Base-by-base conservation (phyloP, 2,888 invertebrate genomes). In the Mesorhabditis spiculigera region DNA sequence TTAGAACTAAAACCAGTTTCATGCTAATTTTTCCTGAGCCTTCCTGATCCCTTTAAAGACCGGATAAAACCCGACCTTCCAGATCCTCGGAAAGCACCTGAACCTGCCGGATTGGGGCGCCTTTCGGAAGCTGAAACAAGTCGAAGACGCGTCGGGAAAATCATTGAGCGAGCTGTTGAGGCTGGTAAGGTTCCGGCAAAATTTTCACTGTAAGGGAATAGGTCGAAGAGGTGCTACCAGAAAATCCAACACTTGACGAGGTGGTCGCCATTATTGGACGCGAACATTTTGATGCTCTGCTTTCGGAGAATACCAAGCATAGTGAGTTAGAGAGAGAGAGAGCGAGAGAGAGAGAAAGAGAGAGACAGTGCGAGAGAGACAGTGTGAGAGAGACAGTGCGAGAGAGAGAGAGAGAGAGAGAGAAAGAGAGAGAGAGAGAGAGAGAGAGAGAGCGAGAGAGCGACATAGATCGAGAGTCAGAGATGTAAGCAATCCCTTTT, bases 231-330 rank as follows among this genome's bases (percentile, higher is more conserved):
- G 8, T 65, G 0, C 68, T 78, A 4, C 80, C 80, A 3, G 73
- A 73, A 41, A 67, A 70, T 43, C 45, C 69, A 8, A 75, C 62
- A 3, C 68, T 58, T 41, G 63, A 71, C 4, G 71, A 76, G 45
- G 71, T 75, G 4, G 63, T 71, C 10, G 58, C 69, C 4, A 28
- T 73, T 67, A 68, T 78, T 16, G 77, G 75, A 68, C 63, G 63
- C 6, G 75, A 78, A 3, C 70, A 67, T 10, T 43, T 77, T 41
- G 71, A 71, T 8, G 68, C 72, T 41, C 75, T 77, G 66, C 67
- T 78, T 10, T 72, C 72, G 0, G 70, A 72, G 13, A 78, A 78
- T 65, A 78, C 78, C 2, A 63, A 70, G 41, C 65, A 74, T 64
- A 68, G 78, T 78, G 44, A 70, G 72, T 43, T 63, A 43, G n/a